A percentile compares a stretch with the other conserved stretches of the same genome.
Conservation (phyloP, 2,797 vertebrate genomes). For the Molossus molossus region DNA sequence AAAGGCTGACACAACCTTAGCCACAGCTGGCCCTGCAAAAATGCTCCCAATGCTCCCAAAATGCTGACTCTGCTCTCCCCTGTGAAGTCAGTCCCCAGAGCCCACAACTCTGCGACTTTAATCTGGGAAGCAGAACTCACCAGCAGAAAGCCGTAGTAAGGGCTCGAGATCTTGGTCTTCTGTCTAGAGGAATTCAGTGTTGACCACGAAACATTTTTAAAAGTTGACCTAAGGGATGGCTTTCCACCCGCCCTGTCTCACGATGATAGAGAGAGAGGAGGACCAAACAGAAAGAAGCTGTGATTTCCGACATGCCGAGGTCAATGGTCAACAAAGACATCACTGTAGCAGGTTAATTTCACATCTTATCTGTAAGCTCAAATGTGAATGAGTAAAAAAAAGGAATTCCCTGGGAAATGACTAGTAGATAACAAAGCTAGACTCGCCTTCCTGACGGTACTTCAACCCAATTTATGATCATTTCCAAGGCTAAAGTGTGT, state of each 20-base stretch:
- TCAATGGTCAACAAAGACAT: background rate
- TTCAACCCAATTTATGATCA: background rate
- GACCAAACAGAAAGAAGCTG: background rate
- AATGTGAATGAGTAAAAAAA: background rate
- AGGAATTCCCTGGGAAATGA: background rate
- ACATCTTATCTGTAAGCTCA: background rate
- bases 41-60: constrained; percentile 77
- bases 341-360: background rate
- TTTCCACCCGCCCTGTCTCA: background rate
- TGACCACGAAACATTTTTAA: background rate
- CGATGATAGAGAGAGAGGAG: background rate
- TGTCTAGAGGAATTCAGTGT: background rate
- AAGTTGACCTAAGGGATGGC: background rate
- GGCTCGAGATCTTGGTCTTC: background rate
- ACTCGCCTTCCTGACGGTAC: background rate
- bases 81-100: constrained; percentile 77
- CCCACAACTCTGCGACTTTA: constrained; percentile 67
- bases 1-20: constrained; percentile 84
- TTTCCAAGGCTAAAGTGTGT: background rate
- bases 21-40: constrained; percentile 81
- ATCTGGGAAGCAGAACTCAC: constrained; percentile 53
- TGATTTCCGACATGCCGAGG: background rate
- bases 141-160: background rate
- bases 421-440: background rate
- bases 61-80: constrained; percentile 73